Percentiles rank a stretch among this genome's conserved stretches.
Evolutionary conservation across 2,888 invertebrate species (phyloP).

Genomic region (Cheilosia pagana): DNA sequence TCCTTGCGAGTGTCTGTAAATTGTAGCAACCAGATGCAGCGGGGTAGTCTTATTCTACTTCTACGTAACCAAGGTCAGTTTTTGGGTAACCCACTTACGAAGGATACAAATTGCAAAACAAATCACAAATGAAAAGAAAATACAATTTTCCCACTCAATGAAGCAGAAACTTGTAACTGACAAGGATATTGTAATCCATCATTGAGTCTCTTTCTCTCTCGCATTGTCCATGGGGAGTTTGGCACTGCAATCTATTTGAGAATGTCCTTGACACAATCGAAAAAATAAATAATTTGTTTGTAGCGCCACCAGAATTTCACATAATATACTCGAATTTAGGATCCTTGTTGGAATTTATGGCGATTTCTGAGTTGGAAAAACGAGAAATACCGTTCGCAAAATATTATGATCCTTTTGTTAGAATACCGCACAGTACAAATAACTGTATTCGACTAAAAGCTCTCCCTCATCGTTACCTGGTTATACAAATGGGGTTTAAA

Average conservation of each 20-base stretch:
- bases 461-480: slow-evolving; percentile 80
- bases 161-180: slow-evolving; percentile 69
- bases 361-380: not conserved
- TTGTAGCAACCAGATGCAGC: not conserved
- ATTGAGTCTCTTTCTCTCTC: slow-evolving; percentile 46
- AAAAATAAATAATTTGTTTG: not conserved
- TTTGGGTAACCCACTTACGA: slow-evolving; percentile 51
- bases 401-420: slow-evolving; percentile 18
- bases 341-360: slow-evolving; percentile 23
- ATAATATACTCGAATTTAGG: slow-evolving; percentile 17
- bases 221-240: slow-evolving; percentile 30
- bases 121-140: slow-evolving; percentile 50
- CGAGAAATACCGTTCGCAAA: slow-evolving; percentile 1
- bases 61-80: slow-evolving; percentile 59
- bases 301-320: not conserved
- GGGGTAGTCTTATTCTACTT: slow-evolving; percentile 2
- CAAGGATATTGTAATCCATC: slow-evolving; percentile 70
- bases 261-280: slow-evolving; percentile 56
- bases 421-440: slow-evolving; percentile 81
- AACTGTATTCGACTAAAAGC: slow-evolving; percentile 82
- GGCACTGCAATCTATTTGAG: slow-evolving; percentile 33
- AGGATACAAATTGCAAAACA: slow-evolving; percentile 39
- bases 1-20: slow-evolving; percentile 1
- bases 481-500: slow-evolving; percentile 76
- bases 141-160: slow-evolving; percentile 70